Base-by-base conservation (phyloP, 1,140 invertebrate genomes). In the Conus betulinus region DNA sequence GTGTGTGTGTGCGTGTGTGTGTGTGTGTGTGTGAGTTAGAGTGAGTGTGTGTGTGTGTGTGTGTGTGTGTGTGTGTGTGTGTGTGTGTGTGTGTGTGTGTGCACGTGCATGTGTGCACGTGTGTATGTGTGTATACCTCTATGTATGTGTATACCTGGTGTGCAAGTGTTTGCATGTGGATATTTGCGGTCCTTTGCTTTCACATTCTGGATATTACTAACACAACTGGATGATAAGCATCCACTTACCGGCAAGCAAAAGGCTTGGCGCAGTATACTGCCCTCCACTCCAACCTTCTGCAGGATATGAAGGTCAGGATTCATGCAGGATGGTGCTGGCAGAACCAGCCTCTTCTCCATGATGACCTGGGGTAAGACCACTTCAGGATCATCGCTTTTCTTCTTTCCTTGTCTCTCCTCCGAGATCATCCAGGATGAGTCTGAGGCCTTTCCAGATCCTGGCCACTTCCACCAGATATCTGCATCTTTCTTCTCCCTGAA, bases 321-420 rank as follows among this genome's bases (percentile, higher is more conserved):
- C 85, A 87, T 87, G 52, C 85, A 87, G n/a, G 51, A 78, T 55
- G 85, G 85, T 4, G 85, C 20, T n/a, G 85, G 85, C 71, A 87
- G 74, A 3, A 87, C 85, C 71, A 87, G 74, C 15, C 74, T 67
- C 53, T 87, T 87, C 85, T 87, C 85, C 51, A 55, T 52, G 51
- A 87, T 57, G 23, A 57, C 10, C 53, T 87, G 85, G 20, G 85
- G 85, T 2, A 79, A 6, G 13, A 87, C 71, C 39, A 52, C 84
- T 51, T 85, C 84, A 13, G 85, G 13, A 74, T 76, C 67, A 11
- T 51, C 39, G 5, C 13, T 39, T 25, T 23, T 57, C 53, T 57
- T 87, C 71, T 87, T 87, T 78, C 4, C 71, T 71, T 4, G 23
- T 55, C 51, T 76, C 71, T 8, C 74, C 85, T 39, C 74, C 57